Base-by-base conservation (phyloP, 1,140 invertebrate genomes). In the Whitmania pigra region DNA sequence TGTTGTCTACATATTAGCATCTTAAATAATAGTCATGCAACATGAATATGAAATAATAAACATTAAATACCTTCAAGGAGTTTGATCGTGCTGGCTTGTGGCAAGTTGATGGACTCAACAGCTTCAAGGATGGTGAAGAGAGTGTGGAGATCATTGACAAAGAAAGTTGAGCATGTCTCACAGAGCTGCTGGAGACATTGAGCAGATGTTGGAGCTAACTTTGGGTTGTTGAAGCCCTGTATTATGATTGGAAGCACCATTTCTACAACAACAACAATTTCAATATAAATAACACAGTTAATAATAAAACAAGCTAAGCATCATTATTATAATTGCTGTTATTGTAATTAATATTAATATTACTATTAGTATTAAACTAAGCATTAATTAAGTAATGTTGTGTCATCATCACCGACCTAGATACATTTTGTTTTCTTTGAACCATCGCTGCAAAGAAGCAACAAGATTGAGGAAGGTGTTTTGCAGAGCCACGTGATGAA, bases 341-440 rank as follows among this genome's bases (percentile, higher is more conserved):
- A n/a, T n/a, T n/a, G n/a, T n/a, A n/a, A n/a, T n/a, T n/a, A n/a
- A n/a, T n/a, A n/a, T n/a, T n/a, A n/a, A n/a, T n/a, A n/a, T 87
- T 87, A 77, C 94, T 89, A 55, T 36, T 36, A 97, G 89, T 94
- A 49, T 17, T 49, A 49, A 49, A 15, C 5, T 0, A 15, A 49
- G 15, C 9, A 15, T 49, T 49, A 49, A 49, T 49, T 49, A 49
- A 49, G 43, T 49, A 36, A 36, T 36, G 31, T 36, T 36, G 6
- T 36, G 6, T 36, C 31, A 36, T 36, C 2, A 6, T 6, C 43
- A 98, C 83, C 20, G 98, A 83, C 73, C 91, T 85, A 69, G 95
- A 87, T 75, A 91, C 92, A 0, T 94, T 97, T 78, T 91, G 88
- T 67, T 89, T 85, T 0, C 98, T 90, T 17, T 92, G 91, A 67